These are phyloP conservation scores for Philhelius pedissequus DNA, from an alignment of 2,888 invertebrate genomes.

Conservation along the genomic window DNA sequence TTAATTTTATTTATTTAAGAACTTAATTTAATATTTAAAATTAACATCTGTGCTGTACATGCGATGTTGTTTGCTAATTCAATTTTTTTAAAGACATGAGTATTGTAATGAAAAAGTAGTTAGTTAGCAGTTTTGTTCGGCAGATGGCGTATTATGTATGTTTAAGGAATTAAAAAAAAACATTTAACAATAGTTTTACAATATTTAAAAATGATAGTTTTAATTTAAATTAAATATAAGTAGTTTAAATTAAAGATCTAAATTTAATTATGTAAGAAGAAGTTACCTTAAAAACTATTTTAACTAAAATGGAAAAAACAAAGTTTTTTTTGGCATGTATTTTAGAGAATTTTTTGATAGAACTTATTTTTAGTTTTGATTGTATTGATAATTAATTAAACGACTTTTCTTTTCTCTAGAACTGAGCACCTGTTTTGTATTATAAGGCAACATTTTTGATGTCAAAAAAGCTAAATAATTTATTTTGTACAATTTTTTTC, in stretches of 20 bases:
- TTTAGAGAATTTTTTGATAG: not conserved
- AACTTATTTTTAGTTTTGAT: not conserved
- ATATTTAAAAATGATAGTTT: slow-evolving; percentile 13
- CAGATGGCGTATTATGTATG: not conserved
- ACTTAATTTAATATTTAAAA: not conserved
- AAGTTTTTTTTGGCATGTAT: slow-evolving; percentile 28
- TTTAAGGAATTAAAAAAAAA: slow-evolving; percentile 13
- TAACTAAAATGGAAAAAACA: slow-evolving; percentile 63
- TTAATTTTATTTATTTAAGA: not conserved
- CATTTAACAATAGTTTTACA: slow-evolving; percentile 20
- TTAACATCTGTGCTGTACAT: slow-evolving; percentile 62
- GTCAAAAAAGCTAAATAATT: no score
- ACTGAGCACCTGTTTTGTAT: slow-evolving; percentile 37
- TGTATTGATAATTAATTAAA: not conserved
- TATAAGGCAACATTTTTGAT: no score
- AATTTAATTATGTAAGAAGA: slow-evolving; percentile 51
- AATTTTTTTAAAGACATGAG: not conserved
- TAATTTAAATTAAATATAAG: slow-evolving; percentile 1
- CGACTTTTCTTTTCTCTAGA: not conserved
- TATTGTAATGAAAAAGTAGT: not conserved
- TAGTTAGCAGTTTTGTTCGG: not conserved
- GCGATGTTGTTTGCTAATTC: slow-evolving; percentile 40
- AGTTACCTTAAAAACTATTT: slow-evolving; percentile 68
- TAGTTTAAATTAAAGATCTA: not conserved
- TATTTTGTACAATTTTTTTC: no score